These are phyloP conservation scores for Taurulus bubalis DNA, from an alignment of 2,113 vertebrate genomes.

Conservation along the genomic window DNA sequence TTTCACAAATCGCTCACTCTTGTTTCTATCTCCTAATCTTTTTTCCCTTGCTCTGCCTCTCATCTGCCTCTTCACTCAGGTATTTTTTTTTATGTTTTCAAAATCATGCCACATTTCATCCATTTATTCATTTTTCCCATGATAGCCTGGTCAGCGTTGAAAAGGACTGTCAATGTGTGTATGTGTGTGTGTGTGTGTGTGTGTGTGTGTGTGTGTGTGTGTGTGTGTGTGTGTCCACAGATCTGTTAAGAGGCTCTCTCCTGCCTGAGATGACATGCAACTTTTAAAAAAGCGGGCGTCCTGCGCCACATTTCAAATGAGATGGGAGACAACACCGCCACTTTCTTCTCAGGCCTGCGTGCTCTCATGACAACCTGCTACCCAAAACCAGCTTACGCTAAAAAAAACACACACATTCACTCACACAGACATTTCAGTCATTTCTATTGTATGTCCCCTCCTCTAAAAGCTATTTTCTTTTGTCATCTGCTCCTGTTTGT, in stretches of 20 bases:
- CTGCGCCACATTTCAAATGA: constrained; percentile 66
- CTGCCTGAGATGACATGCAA: constrained; percentile 56
- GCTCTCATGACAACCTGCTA: constrained; percentile 46
- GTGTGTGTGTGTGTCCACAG: not conserved
- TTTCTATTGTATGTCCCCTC: not conserved
- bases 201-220: not conserved
- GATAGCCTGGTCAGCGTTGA: constrained; percentile 53
- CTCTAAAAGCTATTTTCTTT: not conserved
- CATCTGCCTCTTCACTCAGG: constrained; percentile 33
- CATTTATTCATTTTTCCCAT: constrained; percentile 67
- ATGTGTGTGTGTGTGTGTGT: not conserved
- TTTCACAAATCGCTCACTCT: constrained; percentile 52
- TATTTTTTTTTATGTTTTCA: constrained; percentile 30
- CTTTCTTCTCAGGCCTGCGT: constrained; percentile 64
- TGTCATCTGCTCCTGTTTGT: constrained; percentile 2
- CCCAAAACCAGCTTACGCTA: constrained; percentile 1
- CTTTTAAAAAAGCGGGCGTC: constrained; percentile 61
- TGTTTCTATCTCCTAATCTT: constrained; percentile 53
- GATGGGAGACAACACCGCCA: constrained; percentile 64
- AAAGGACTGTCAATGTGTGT: constrained; percentile 3
- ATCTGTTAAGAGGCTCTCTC: constrained; percentile 49
- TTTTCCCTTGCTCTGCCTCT: constrained; percentile 26
- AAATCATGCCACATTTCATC: constrained; percentile 61
- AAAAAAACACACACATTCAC: constrained; percentile 19
- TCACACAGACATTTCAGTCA: constrained; percentile 2